Conservation (phyloP, 2,797 vertebrate genomes). For the Apodemus agrarius region DNA sequence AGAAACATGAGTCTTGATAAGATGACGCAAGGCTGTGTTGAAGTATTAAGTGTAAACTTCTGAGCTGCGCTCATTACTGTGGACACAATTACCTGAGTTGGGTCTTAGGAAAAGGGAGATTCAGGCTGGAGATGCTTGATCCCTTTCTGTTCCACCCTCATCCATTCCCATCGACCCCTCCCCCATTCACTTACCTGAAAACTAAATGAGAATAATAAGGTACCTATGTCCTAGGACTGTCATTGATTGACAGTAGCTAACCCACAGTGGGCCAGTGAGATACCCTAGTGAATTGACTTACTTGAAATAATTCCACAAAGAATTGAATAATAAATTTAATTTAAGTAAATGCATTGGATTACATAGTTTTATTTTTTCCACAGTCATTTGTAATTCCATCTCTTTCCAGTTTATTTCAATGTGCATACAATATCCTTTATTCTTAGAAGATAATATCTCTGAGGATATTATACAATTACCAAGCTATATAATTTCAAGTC, state of each 20-base stretch:
- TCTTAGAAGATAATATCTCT: constrained; percentile 40
- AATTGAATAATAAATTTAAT: constrained; percentile 78
- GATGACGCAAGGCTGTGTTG: neutral
- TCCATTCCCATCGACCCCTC: neutral
- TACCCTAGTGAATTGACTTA: constrained; percentile 59
- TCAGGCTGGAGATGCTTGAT: neutral
- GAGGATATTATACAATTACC: constrained; percentile 68
- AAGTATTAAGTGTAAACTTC: neutral
- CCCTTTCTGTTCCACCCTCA: neutral
- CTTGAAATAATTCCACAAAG: constrained; percentile 66
- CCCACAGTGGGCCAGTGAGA: constrained; percentile 24
- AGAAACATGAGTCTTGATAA: neutral
- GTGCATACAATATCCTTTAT: constrained; percentile 38
- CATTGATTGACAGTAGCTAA: constrained; percentile 37
- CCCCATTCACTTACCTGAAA: neutral
- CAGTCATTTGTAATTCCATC: constrained; percentile 60
- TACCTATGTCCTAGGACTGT: neutral
- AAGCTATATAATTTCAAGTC: constrained; percentile 65
- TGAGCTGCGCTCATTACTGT: neutral
- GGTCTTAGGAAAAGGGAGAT: neutral
- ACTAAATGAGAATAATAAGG: neutral
- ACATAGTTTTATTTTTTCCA: constrained; percentile 60
- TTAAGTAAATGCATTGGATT: constrained; percentile 73
- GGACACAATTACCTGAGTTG: neutral
- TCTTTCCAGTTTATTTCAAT: constrained; percentile 61